Percentiles rank a stretch among this genome's conserved stretches.
phyloP scores from a whole-genome alignment of 1,140 invertebrate genomes.

The Chelonus insularis region DNA sequence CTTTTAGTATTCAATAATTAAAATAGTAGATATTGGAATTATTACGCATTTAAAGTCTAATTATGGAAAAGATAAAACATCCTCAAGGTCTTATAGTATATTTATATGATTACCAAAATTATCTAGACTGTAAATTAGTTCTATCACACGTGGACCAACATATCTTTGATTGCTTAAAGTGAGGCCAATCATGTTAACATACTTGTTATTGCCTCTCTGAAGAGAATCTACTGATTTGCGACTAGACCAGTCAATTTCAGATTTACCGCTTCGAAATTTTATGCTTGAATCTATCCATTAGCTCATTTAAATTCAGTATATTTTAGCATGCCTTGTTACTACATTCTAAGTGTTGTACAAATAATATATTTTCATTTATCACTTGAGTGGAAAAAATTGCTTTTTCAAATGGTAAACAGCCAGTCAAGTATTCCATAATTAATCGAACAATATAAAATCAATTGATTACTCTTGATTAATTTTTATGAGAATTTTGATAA shows the following conservation, averaged over 20 bases:
- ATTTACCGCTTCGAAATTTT: background rate
- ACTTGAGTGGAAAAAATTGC: too few species aligned
- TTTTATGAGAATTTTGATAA: too few species aligned
- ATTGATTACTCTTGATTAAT: too few species aligned
- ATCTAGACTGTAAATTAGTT: background rate
- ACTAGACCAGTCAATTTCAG: background rate
- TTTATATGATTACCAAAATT: conserved; percentile 1
- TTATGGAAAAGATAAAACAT: background rate
- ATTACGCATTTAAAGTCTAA: too few species aligned
- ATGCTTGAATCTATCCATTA: background rate
- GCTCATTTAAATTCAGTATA: conserved; percentile 6
- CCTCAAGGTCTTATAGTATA: background rate
- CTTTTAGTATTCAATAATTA: too few species aligned
- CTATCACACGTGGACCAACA: background rate
- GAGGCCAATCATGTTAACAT: conserved; percentile 7
- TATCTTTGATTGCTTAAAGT: background rate
- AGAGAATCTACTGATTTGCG: background rate
- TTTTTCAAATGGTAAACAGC: too few species aligned
- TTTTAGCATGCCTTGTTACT: background rate
- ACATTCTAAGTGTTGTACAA: background rate
- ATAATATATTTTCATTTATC: background rate
- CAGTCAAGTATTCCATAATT: too few species aligned
- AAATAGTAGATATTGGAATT: too few species aligned
- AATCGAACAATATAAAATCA: too few species aligned
- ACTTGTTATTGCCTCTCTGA: background rate